phyloP scores from a whole-genome alignment of 53 echinoderm and acorn worm species.

The Henricia sp. region DNA sequence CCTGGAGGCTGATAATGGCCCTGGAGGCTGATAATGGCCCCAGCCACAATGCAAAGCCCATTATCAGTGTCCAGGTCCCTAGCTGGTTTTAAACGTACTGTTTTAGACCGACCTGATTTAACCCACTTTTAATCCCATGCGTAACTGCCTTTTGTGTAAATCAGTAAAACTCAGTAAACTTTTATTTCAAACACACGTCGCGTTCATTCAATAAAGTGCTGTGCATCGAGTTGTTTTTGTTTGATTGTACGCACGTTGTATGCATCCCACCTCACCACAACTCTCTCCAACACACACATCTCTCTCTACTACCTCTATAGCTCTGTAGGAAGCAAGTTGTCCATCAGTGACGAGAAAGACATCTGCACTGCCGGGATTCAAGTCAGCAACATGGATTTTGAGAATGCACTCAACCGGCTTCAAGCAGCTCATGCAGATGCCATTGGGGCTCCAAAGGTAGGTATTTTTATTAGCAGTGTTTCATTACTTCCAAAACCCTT shows the following conservation, averaged over 20 bases:
- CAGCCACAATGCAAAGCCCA: too few relatives aligned
- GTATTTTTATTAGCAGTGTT: background rate
- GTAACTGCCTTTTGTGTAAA: too few relatives aligned
- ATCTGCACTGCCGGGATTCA: slow-evolving; percentile 94
- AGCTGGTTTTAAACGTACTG: too few relatives aligned
- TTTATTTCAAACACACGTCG: too few relatives aligned
- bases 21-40: too few relatives aligned
- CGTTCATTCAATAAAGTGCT: background rate
- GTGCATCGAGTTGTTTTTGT: background rate
- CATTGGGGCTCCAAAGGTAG: slow-evolving; percentile 98
- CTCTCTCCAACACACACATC: too few relatives aligned
- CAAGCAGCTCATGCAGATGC: slow-evolving; percentile 97
- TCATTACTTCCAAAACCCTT: background rate
- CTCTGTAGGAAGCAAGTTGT: slow-evolving; percentile 87
- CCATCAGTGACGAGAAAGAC: slow-evolving; percentile 87
- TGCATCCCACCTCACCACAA: background rate
- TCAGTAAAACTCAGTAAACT: too few relatives aligned
- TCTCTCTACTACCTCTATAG: slow-evolving; percentile 13
- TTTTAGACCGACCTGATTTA: too few relatives aligned
- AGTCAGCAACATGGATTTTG: slow-evolving; percentile 88
- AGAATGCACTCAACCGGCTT: slow-evolving; percentile 79
- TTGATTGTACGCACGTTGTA: background rate
- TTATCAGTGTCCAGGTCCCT: too few relatives aligned
- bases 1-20: too few relatives aligned
- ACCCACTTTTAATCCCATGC: too few relatives aligned